Percentiles rank a stretch among this genome's conserved stretches.
Conservation (phyloP, 2,113 vertebrate genomes). For the Pycnonotus jocosus region DNA sequence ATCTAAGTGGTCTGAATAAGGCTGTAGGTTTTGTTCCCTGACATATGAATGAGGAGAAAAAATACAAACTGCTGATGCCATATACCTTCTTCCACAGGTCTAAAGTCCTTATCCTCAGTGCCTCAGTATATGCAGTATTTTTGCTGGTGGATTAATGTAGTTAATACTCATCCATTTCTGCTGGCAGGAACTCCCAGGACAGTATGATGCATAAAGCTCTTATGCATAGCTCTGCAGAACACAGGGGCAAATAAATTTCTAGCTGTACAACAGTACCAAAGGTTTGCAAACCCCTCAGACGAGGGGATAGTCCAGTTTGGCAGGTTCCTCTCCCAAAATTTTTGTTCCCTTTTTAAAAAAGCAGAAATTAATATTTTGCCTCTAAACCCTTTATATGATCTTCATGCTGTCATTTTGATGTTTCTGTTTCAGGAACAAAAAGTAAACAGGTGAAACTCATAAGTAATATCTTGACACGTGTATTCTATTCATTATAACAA, state of each 20-base stretch:
- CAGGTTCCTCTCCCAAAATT: background rate
- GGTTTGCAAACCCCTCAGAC: background rate
- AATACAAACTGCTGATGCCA: background rate
- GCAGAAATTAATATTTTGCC: background rate
- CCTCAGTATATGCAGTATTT: background rate
- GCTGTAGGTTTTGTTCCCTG: background rate
- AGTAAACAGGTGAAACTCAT: constrained; percentile 53
- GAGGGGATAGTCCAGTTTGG: background rate
- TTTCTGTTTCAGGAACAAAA: constrained; percentile 53
- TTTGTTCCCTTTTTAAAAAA: background rate
- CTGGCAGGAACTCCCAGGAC: background rate
- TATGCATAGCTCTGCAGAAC: background rate
- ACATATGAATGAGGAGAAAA: background rate
- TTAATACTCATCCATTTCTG: background rate
- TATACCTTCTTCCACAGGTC: background rate
- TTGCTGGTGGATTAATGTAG: background rate
- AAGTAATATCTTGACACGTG: constrained; percentile 63
- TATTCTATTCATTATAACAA: constrained; percentile 78
- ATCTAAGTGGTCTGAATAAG: background rate
- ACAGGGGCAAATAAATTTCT: background rate
- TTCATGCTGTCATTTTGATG: constrained; percentile 1
- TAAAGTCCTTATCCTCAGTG: background rate
- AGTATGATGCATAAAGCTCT: background rate
- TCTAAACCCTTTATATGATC: background rate
- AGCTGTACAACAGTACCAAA: background rate